These are phyloP conservation scores for human DNA, from an alignment of 2,113 vertebrate species.

Conservation along the genomic window GRCh38 chrX:27974001-27974500, in stretches of 20 bases:
- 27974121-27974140: neutral
- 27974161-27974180: neutral
- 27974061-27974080: neutral
- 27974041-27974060: neutral
- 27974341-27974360: neutral
- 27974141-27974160: neutral
- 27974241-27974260: neutral
- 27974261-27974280: neutral
- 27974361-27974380: neutral
- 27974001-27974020: neutral
- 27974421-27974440: neutral
- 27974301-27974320: slow-evolving; percentile 4
- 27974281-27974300: neutral
- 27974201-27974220: neutral
- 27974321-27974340: neutral
- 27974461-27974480: neutral
- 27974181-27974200: neutral
- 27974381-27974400: neutral
- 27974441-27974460: neutral
- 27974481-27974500: neutral
- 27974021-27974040: neutral
- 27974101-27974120: neutral
- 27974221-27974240: neutral
- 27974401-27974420: neutral
- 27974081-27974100: neutral